phyloP scores from a whole-genome alignment of 2,888 invertebrate species.

The Diaprepes abbreviatus region DNA sequence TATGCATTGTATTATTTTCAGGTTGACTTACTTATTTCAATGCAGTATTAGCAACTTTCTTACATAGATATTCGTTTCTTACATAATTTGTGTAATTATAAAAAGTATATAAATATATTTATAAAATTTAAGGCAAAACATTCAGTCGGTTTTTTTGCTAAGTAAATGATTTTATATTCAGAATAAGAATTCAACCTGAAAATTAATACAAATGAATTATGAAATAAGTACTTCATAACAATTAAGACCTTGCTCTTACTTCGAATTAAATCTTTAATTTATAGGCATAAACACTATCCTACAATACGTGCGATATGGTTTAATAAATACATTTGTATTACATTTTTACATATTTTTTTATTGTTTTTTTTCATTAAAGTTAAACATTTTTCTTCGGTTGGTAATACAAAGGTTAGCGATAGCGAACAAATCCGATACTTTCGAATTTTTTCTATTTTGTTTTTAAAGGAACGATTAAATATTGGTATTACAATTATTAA shows the following conservation, averaged over 20 bases:
- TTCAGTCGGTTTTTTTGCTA: too few relatives aligned
- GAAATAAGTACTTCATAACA: slow-evolving; percentile 1
- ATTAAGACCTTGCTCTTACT: slow-evolving; percentile 21
- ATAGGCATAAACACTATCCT: not conserved
- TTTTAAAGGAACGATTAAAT: too few relatives aligned
- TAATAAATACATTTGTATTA: not conserved
- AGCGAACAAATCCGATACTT: not conserved
- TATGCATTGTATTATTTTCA: not conserved
- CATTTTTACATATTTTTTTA: not conserved
- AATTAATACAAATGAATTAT: slow-evolving; percentile 10
- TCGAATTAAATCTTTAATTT: slow-evolving; percentile 6
- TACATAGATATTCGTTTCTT: not conserved
- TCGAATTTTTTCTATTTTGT: not conserved
- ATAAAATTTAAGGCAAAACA: too few relatives aligned
- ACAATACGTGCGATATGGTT: slow-evolving; percentile 12
- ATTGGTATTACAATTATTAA: not conserved
- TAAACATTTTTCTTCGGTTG: not conserved
- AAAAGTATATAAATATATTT: not conserved
- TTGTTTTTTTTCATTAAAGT: not conserved
- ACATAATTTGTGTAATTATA: not conserved
- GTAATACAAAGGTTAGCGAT: too few relatives aligned
- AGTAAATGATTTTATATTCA: not conserved
- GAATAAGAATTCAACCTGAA: not conserved
- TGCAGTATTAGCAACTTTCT: not conserved
- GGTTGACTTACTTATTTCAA: not conserved